A percentile compares a stretch with the other conserved stretches of the same genome.
Evolutionary conservation across 2,113 vertebrate genomes (phyloP).

Genomic region (Notiomystis cincta): DNA sequence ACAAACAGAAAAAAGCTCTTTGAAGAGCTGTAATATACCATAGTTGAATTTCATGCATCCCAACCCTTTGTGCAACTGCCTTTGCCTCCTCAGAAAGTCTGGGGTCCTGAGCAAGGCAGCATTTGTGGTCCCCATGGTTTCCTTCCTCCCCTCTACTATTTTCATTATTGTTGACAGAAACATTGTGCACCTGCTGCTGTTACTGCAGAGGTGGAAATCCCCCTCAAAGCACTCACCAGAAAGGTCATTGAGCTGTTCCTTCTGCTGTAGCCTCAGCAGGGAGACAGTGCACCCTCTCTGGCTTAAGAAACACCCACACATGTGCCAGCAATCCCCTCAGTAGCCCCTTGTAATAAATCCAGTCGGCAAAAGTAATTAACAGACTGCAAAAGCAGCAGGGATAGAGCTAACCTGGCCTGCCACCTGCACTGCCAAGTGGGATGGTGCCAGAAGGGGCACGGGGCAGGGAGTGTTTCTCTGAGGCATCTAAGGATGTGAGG

Average conservation of each 20-base stretch:
- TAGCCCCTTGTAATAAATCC: neutral
- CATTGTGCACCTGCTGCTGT: slow-evolving; percentile 46
- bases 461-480: neutral
- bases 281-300: fast-evolving
- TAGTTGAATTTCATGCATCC: neutral
- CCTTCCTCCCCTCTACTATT: slow-evolving; percentile 58
- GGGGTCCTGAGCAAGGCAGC: neutral
- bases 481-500: neutral
- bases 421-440: neutral
- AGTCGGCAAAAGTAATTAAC: neutral
- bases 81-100: neutral
- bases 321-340: too few relatives aligned
- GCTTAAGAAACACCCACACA: fast-evolving
- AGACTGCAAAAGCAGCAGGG: neutral
- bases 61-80: neutral
- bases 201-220: neutral
- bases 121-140: slow-evolving; percentile 26
- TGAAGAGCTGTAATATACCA: neutral
- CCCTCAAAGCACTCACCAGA: neutral
- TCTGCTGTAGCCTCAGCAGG: neutral
- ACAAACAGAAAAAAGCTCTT: neutral
- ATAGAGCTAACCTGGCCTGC: neutral
- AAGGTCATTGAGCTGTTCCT: neutral
- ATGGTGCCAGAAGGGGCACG: neutral
- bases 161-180: slow-evolving; percentile 34